These are phyloP conservation scores for Agapornis canus DNA, from an alignment of 2,797 vertebrate genomes.

Conservation along the genomic window DNA sequence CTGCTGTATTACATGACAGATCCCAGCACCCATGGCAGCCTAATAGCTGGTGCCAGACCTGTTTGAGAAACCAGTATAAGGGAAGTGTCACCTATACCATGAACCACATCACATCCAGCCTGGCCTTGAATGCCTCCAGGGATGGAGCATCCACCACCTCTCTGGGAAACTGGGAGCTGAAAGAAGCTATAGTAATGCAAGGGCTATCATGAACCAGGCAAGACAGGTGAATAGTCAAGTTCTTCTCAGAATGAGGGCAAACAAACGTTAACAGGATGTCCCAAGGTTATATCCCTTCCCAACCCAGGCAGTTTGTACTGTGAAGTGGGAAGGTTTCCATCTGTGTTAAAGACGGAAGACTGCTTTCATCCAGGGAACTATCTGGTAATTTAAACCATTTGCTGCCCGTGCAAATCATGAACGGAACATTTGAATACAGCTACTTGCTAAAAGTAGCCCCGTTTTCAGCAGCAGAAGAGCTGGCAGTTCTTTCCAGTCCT, in stretches of 20 bases:
- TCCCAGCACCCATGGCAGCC: not conserved
- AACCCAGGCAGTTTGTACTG: not conserved
- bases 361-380: not conserved
- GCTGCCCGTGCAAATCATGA: not conserved
- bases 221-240: not conserved
- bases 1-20: not conserved
- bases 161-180: not conserved
- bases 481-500: conserved; percentile 11
- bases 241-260: not conserved
- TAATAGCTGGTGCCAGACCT: not conserved
- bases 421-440: conserved; percentile 7
- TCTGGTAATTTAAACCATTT: not conserved
- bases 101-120: not conserved
- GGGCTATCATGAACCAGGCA: not conserved
- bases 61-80: not conserved
- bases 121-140: not conserved
- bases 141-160: not conserved
- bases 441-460: conserved; percentile 34
- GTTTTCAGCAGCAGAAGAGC: conserved; percentile 29
- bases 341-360: not conserved
- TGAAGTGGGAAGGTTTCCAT: not conserved
- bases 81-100: not conserved
- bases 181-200: not conserved
- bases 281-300: not conserved
- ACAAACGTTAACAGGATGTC: not conserved